Evolutionary conservation across 2,113 vertebrate species (phyloP), one percentile per base, ranked within the genome.

Genomic region (Chamaetylas fuelleborni): DNA sequence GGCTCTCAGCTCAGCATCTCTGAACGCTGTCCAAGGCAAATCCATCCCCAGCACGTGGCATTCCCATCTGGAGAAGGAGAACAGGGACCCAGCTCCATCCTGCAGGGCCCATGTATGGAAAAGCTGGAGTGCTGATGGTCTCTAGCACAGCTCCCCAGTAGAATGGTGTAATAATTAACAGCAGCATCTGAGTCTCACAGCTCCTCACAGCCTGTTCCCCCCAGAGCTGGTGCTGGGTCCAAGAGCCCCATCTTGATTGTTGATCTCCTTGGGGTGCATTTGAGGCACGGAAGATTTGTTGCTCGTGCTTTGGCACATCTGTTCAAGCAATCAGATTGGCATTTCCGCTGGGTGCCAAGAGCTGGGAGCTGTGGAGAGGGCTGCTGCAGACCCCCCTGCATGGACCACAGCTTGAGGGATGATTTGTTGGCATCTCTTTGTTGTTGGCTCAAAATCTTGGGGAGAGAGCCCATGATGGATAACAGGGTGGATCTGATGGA

Each of bases 131-230:
- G 11, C 83, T 40, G 48, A 60, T 24, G 84, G 66, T 50, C 53
- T 57, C 1, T 26, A 61, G 90, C 2, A 3, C 81, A 80, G 91
- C 58, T 91, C 89, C 91, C 81, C 78, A 19, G 1, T 57, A 5
- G 45, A 92, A 91, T 19, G 45, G 66, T 48, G 66, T 8, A 50
- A 65, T 95, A 92, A 97, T 92, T 86, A 89, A 87, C 86, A 95
- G 26, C 95, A 95, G 91, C 81, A 78, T 57, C 92, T 69, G 56
- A 36, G n/a, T 14, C 84, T 81, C 48, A 1, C 38, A 54, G 73
- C 18, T 19, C 83, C 85, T 94, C 58, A 25, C 42, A 50, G 78
- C 65, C 70, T 14, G 19, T 57, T 86, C 31, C 64, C 80, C 83
- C 53, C 65, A 34, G 69, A 74, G 18, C 4, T 53, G 66, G 57